phyloP scores from a whole-genome alignment of 2,113 vertebrate species.

The Caloenas nicobarica region DNA sequence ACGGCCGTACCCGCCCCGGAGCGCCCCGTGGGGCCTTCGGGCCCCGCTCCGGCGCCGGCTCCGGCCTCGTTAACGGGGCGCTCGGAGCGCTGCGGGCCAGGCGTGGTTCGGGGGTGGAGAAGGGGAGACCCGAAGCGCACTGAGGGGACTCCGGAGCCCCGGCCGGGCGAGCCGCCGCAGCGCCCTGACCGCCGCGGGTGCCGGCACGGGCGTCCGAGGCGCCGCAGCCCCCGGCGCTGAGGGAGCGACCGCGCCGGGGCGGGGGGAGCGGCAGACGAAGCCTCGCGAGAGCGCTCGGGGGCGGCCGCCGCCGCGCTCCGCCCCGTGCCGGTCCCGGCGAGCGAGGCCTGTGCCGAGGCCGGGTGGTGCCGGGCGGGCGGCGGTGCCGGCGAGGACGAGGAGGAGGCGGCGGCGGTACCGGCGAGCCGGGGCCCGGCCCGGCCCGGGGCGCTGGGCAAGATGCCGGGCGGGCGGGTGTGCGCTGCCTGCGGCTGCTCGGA shows the following conservation, averaged over 20 bases:
- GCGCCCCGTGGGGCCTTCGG: background rate
- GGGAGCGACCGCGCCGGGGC: background rate
- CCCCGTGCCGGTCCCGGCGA: background rate
- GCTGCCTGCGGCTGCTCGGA: conserved; percentile 87
- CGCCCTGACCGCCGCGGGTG: no score
- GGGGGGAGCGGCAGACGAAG: background rate
- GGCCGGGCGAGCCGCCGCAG: fast-evolving
- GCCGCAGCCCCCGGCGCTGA: background rate
- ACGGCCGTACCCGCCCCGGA: background rate
- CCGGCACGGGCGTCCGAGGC: no score
- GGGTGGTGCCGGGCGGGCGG: background rate
- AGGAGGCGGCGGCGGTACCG: no score
- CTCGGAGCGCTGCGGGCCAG: background rate
- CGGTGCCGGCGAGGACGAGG: no score
- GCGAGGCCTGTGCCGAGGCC: background rate
- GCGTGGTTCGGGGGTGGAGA: background rate
- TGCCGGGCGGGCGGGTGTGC: conserved; percentile 85
- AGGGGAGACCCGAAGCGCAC: background rate
- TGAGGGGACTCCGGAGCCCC: fast-evolving
- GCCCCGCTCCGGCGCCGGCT: no score
- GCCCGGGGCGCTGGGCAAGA: conserved; percentile 18
- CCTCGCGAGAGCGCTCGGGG: background rate
- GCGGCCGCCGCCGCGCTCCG: background rate
- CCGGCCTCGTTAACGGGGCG: background rate
- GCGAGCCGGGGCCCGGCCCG: no score